Evolutionary conservation across 2,797 vertebrate species (phyloP).

Genomic region (Phaenicophaeus curvirostris): DNA sequence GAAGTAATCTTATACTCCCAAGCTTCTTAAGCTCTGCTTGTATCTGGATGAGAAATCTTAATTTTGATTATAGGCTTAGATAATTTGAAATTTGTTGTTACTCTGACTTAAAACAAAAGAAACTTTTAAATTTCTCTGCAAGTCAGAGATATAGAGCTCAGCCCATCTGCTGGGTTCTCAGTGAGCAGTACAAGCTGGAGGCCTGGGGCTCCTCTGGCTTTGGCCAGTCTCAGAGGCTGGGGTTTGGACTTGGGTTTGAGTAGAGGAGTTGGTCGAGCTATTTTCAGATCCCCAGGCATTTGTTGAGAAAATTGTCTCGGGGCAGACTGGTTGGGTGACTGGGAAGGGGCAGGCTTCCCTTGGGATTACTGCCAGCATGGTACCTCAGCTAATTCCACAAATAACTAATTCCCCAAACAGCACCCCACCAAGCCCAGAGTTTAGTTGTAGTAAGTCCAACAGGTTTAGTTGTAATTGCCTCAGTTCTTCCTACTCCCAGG

Average conservation of each 20-base stretch:
- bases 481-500: background rate
- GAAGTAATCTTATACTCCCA: background rate
- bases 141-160: background rate
- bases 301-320: background rate
- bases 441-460: background rate
- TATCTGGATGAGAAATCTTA: background rate
- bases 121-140: background rate
- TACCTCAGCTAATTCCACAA: background rate
- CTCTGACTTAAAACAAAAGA: background rate
- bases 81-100: background rate
- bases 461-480: background rate
- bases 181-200: background rate
- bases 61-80: background rate
- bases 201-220: background rate
- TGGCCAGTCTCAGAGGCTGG: background rate
- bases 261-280: background rate
- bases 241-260: background rate
- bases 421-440: accelerated
- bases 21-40: background rate
- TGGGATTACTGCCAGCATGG: background rate
- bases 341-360: background rate
- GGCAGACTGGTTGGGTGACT: background rate
- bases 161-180: background rate
- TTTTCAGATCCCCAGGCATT: background rate
- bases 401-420: background rate